Evolutionary conservation across 1,140 invertebrate species (phyloP).

Genomic region (Drosophila rhopaloa): DNA sequence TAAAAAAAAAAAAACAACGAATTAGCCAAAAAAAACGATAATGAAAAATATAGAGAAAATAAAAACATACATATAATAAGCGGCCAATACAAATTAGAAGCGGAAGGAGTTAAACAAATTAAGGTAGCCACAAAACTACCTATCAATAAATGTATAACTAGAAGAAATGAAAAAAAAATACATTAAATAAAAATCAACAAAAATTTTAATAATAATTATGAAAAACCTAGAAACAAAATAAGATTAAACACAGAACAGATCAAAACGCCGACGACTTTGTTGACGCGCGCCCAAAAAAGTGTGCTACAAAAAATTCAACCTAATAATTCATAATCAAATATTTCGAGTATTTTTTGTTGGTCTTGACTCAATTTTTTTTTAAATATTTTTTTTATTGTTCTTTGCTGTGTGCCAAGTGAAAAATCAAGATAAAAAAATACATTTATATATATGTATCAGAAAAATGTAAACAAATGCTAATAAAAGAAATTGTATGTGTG

Average conservation of each 20-base stretch:
- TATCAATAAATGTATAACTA: neutral
- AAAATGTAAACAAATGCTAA: slow-evolving; percentile 37
- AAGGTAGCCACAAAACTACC: slow-evolving; percentile 20
- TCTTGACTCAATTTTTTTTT: slow-evolving; percentile 27
- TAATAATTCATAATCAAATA: neutral
- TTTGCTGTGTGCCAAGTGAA: slow-evolving; percentile 18
- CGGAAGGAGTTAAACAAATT: slow-evolving; percentile 20
- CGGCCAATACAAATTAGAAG: slow-evolving; percentile 16
- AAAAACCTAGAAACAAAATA: neutral
- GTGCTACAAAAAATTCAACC: slow-evolving; percentile 23
- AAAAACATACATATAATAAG: neutral
- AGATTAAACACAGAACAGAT: slow-evolving; percentile 1
- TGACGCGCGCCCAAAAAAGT: slow-evolving; percentile 38
- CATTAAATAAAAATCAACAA: neutral
- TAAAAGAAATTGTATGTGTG: slow-evolving; percentile 23
- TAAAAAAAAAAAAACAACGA: slow-evolving; percentile 1
- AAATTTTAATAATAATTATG: neutral
- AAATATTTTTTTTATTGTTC: slow-evolving; percentile 40
- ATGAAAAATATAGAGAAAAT: neutral
- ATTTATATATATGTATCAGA: slow-evolving; percentile 16
- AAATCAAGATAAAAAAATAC: slow-evolving; percentile 11
- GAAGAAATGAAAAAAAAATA: neutral
- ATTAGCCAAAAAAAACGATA: slow-evolving; percentile 3
- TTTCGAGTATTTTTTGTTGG: slow-evolving; percentile 30
- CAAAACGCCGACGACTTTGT: slow-evolving; percentile 25